Base-by-base conservation (phyloP, 1,140 invertebrate genomes). In the Paracyclopina nana region DNA sequence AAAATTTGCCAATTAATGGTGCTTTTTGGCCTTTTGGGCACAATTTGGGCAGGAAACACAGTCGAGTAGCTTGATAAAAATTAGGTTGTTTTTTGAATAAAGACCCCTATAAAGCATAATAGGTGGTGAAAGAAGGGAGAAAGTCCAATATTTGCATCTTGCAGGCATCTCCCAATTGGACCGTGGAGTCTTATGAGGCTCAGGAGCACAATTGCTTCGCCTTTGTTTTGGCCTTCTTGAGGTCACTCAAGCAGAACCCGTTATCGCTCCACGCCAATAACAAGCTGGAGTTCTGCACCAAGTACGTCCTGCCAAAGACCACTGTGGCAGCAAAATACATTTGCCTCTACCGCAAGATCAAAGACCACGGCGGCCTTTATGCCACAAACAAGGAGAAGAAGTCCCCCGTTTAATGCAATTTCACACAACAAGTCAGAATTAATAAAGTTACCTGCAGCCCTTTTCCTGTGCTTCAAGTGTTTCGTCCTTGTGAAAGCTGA, bases 271-370 rank as follows among this genome's bases (percentile, higher is more conserved):
- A 73, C 41, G 76, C 76, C 28, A 60, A 65, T 31, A 76, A 71
- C 20, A 72, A 72, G 52, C 74, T 72, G 42, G 60, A 65, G 20
- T 82, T 83, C 62, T 82, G 80, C 59, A 74, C 79, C 62, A 71
- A 75, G 56, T 80, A 77, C 64, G 78, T 83, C 48, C 70, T 80
- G 51, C 78, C 78, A 3, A 65, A 75, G 55, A 79, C 79, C 25
- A 74, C 74, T 26, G 70, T 75, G 34, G 80, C 80, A 6, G 78
- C 77, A 26, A 82, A 82, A 63, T 83, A 83, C 61, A 82, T 83
- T 50, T 77, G 77, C 6, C 63, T 82, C 3, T 83, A 80, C 60
- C 70, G 80, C 52, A 73, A 77, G 57, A 62, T 80, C 1, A 29
- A 25, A 16, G 20, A 48, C n/a, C 27, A 14, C 12, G 45, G 28